Evolutionary conservation across 2,113 vertebrate species (phyloP).

Genomic region (Sinocyclocheilus grahami): DNA sequence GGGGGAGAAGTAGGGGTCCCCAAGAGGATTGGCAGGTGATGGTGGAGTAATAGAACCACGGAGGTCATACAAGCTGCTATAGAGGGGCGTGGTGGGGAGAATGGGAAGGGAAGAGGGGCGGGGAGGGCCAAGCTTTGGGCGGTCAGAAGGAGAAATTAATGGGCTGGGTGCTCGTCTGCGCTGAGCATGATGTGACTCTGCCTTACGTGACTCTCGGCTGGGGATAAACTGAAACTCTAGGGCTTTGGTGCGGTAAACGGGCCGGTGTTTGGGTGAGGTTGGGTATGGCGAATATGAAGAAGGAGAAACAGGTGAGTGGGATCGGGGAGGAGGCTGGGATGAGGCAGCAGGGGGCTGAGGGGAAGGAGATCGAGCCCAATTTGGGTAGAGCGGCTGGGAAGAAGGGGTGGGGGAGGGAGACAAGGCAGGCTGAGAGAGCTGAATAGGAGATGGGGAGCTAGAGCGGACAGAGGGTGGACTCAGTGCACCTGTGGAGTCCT

Average conservation of each 20-base stretch:
- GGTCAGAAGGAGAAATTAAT: slow-evolving; percentile 83
- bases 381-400: too few species aligned
- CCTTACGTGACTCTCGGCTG: slow-evolving; percentile 76
- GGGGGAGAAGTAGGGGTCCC: slow-evolving; percentile 84
- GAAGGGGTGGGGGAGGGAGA: too few species aligned
- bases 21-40: slow-evolving; percentile 78
- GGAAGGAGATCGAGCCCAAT: slow-evolving; percentile 75
- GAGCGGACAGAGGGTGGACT: slow-evolving; percentile 67
- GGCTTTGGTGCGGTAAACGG: slow-evolving; percentile 78
- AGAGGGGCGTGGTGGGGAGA: slow-evolving; percentile 81
- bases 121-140: slow-evolving; percentile 81
- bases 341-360: slow-evolving; percentile 76
- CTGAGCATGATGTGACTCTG: slow-evolving; percentile 76
- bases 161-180: slow-evolving; percentile 86
- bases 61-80: slow-evolving; percentile 79
- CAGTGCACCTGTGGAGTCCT: slow-evolving; percentile 82
- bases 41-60: slow-evolving; percentile 76
- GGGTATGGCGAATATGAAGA: slow-evolving; percentile 81
- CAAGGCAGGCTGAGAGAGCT: too few species aligned
- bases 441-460: too few species aligned
- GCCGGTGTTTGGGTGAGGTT: slow-evolving; percentile 79
- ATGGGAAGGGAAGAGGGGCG: slow-evolving; percentile 89
- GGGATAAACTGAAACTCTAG: slow-evolving; percentile 81
- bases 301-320: slow-evolving; percentile 79
- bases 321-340: slow-evolving; percentile 76